These are phyloP conservation scores for Macrosiphum euphorbiae DNA, from an alignment of 2,888 invertebrate species.

Conservation along the genomic window DNA sequence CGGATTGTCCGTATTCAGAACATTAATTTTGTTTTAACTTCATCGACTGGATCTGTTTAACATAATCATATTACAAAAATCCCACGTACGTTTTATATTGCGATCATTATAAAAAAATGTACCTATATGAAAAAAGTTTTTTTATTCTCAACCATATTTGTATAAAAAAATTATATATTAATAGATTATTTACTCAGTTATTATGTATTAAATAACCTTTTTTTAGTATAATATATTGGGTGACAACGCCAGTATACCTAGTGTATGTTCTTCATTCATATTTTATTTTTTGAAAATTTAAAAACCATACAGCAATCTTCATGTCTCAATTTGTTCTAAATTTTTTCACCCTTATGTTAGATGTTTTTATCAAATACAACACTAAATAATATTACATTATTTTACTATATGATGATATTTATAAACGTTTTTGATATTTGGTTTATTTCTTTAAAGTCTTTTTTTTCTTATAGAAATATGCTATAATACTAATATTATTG, in stretches of 20 bases:
- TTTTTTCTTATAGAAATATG: no score
- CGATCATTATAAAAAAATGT: not conserved
- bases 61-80: conserved; percentile 11
- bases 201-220: not conserved
- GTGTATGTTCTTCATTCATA: not conserved
- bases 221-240: not conserved
- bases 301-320: not conserved
- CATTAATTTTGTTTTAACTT: conserved; percentile 39
- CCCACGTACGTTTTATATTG: conserved; percentile 6
- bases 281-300: not conserved
- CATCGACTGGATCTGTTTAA: conserved; percentile 19
- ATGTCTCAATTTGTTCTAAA: not conserved
- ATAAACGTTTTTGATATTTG: not conserved
- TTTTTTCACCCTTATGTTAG: no score
- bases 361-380: no score
- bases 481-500: no score
- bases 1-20: not conserved
- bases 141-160: not conserved
- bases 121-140: not conserved
- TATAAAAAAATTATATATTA: not conserved
- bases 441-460: no score
- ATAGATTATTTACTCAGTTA: not conserved
- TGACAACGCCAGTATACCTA: not conserved
- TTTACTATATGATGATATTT: not conserved
- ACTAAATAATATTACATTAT: not conserved